Evolutionary conservation across 2,797 vertebrate genomes (phyloP), one percentile per base, ranked within the genome.

Genomic region (Myotis vivesi): DNA sequence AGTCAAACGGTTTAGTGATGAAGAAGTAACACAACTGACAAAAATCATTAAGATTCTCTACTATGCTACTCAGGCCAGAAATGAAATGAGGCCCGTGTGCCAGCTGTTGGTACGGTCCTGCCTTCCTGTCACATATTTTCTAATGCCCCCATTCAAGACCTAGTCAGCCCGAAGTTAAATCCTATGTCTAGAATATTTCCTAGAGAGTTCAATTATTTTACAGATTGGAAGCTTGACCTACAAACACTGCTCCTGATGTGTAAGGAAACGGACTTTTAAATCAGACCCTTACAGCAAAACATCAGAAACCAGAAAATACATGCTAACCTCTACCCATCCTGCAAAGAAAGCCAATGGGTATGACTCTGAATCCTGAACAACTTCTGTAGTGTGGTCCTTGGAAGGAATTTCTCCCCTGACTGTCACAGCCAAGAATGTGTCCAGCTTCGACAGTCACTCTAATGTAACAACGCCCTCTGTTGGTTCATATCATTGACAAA

Each of bases 221-320:
- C 25, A 92, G 59, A 76, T 9, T 84, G 53, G 75, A 76, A 92
- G 59, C 53, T 17, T 96, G 92, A 95, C 73, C 62, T 57, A 59
- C 8, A 96, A 90, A 96, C 51, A 87, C 41, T 66, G 73, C 33
- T 81, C 38, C 38, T 91, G 38, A 28, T 92, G 80, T 75, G 57
- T 92, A 88, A 92, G 69, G 51, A 95, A 79, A 71, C 87, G 69
- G 97, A 87, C 87, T 95, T 95, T 82, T 86, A 92, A 89, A 57
- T 92, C 85, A 93, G 73, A 91, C 79, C 64, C 87, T 91, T 64
- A 96, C 17, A 92, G 59, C 44, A 91, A 92, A 97, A 93, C 55
- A 88, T 69, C 81, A 87, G 92, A 90, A 91, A 92, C 36, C 73
- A 76, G 94, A 66, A 91, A 86, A 90, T 64, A 25, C 8, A n/a